phyloP scores from a whole-genome alignment of 2,888 invertebrate species.

The Chymomyza fuscimana region DNA sequence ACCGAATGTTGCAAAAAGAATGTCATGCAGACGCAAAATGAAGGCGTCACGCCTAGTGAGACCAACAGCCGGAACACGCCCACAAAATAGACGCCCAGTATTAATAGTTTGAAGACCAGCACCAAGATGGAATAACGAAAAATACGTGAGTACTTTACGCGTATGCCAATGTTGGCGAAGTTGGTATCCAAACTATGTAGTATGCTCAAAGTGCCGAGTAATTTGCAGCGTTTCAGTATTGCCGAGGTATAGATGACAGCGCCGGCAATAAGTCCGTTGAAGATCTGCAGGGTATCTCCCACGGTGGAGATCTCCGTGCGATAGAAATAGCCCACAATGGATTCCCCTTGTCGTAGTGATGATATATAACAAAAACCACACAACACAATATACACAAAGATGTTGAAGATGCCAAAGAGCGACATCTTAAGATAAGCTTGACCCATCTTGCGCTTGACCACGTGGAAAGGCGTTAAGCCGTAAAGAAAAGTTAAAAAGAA shows the following conservation, averaged over 20 bases:
- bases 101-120: constrained; percentile 66
- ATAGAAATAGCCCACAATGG: constrained; percentile 77
- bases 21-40: constrained; percentile 75
- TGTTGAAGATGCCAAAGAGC: constrained; percentile 56
- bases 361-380: constrained; percentile 63
- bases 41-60: constrained; percentile 69
- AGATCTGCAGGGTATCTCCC: constrained; percentile 76
- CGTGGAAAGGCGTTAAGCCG: constrained; percentile 77
- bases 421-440: constrained; percentile 53
- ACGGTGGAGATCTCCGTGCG: constrained; percentile 76
- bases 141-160: constrained; percentile 76
- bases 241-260: constrained; percentile 74
- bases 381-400: constrained; percentile 61
- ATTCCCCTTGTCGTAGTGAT: constrained; percentile 70
- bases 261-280: constrained; percentile 74
- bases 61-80: constrained; percentile 75
- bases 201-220: constrained; percentile 68
- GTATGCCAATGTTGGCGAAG: constrained; percentile 73
- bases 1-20: constrained; percentile 77
- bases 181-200: constrained; percentile 72
- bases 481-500: constrained; percentile 73
- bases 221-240: constrained; percentile 65
- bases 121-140: constrained; percentile 72
- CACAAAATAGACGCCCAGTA: constrained; percentile 72
- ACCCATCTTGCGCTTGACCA: constrained; percentile 68